phyloP scores from a whole-genome alignment of 2,888 invertebrate species.

The Sphaerophoria rueppellii region DNA sequence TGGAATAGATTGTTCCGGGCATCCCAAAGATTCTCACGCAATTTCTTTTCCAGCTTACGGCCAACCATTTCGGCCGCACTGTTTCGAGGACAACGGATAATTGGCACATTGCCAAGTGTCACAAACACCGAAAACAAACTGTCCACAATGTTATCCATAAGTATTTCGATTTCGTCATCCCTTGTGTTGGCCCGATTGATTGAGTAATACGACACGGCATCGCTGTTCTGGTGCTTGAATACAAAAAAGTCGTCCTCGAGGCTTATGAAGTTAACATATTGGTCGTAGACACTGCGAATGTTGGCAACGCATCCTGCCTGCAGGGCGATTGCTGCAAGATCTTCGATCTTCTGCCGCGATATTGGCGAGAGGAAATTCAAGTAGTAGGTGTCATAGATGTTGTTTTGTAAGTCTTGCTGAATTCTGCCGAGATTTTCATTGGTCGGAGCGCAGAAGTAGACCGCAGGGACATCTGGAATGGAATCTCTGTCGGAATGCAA shows the following conservation, averaged over 20 bases:
- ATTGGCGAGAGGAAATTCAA: constrained; percentile 98
- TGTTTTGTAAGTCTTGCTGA: constrained; percentile 93
- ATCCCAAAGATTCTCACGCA: constrained; percentile 98
- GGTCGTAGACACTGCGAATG: constrained; percentile 98
- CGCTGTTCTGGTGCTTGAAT: constrained; percentile 95
- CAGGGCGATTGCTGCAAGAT: constrained; percentile 95
- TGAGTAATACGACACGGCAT: constrained; percentile 95
- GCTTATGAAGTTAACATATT: constrained; percentile 98
- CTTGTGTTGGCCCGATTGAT: constrained; percentile 96
- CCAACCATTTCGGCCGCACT: constrained; percentile 99
- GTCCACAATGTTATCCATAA: constrained; percentile 97
- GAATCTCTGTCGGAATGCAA: constrained; percentile 93
- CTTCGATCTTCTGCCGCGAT: constrained; percentile 95
- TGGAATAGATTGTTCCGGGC: constrained; percentile 97
- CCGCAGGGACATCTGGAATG: constrained; percentile 99
- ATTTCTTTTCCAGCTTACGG: constrained; percentile 97
- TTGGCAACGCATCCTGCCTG: constrained; percentile 95
- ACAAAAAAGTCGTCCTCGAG: constrained; percentile 99
- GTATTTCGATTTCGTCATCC: constrained; percentile 96
- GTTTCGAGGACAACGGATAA: constrained; percentile 89
- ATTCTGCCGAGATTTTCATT: constrained; percentile 98
- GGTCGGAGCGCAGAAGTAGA: constrained; percentile 98
- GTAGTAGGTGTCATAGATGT: constrained; percentile 96
- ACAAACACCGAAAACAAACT: constrained; percentile 99
- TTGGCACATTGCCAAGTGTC: constrained; percentile 90